A percentile compares a stretch with the other conserved stretches of the same genome.
Conservation (phyloP, 2,113 vertebrate genomes). For the Oreochromis aureus region DNA sequence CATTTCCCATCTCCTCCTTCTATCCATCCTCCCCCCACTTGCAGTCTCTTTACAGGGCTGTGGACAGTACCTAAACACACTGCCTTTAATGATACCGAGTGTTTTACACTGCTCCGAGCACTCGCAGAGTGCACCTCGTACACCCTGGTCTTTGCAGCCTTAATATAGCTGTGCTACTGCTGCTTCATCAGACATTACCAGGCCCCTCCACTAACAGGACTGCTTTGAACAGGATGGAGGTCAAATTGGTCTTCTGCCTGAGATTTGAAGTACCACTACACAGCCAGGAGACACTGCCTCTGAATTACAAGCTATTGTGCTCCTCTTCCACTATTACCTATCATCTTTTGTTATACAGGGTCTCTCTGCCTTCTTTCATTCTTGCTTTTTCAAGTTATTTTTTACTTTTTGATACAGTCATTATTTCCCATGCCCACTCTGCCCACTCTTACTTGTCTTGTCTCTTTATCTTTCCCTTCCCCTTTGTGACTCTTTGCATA, state of each 20-base stretch:
- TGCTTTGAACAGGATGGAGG: conserved; percentile 11
- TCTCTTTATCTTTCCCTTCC: not conserved
- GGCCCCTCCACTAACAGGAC: not conserved
- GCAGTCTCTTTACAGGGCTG: conserved; percentile 21
- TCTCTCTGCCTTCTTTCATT: not conserved
- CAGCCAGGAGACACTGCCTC: not conserved
- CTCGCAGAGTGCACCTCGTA: conserved; percentile 4
- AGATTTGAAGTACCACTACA: not conserved
- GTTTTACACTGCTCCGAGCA: conserved; percentile 23
- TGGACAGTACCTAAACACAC: conserved; percentile 34
- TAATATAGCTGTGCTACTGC: conserved; percentile 6
- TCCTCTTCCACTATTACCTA: not conserved
- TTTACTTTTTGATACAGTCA: not conserved
- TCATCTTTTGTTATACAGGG: not conserved
- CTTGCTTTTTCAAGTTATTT: not conserved
- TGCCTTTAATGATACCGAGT: conserved; percentile 47
- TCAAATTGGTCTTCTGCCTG: conserved; percentile 13
- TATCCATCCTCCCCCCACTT: not conserved
- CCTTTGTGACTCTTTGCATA: conserved; percentile 1
- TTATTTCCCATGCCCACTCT: not conserved
- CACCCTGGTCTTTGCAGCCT: not conserved
- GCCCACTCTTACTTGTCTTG: not conserved
- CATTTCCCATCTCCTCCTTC: conserved; percentile 48
- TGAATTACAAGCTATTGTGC: not conserved
- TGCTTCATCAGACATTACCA: not conserved